phyloP scores from a whole-genome alignment of 2,888 invertebrate species.

The Ennomos fuscantarius region DNA sequence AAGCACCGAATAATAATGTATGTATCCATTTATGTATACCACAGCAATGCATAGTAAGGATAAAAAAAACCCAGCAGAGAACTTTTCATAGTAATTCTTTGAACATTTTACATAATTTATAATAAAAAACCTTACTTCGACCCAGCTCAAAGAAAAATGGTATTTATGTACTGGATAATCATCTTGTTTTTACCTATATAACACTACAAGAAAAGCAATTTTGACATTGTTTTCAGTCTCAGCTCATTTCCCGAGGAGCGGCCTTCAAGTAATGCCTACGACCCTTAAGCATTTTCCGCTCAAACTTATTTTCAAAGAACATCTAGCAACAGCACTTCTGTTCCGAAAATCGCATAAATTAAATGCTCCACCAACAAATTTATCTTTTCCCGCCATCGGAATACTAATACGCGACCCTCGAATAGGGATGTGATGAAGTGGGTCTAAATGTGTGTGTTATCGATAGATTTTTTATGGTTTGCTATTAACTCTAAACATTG shows the following conservation, averaged over 20 bases:
- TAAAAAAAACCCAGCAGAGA: too few relatives aligned
- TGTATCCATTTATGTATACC: too few relatives aligned
- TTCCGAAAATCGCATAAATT: conserved; percentile 77
- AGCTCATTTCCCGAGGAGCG: conserved; percentile 19
- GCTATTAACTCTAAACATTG: background rate
- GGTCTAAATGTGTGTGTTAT: conserved; percentile 16
- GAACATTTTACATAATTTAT: background rate
- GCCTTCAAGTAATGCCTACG: conserved; percentile 32
- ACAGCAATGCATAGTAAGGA: too few relatives aligned
- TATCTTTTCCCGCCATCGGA: conserved; percentile 80
- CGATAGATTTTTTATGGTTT: conserved; percentile 17
- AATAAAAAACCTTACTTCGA: background rate
- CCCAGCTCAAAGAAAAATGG: background rate
- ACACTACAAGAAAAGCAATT: conserved; percentile 1
- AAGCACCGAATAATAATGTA: too few relatives aligned
- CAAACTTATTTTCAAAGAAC: conserved; percentile 38
- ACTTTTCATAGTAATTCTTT: too few relatives aligned
- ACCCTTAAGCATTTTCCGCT: conserved; percentile 32
- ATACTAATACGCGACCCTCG: conserved; percentile 74
- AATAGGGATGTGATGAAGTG: conserved; percentile 22
- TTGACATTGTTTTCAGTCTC: conserved; percentile 4
- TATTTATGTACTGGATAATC: background rate
- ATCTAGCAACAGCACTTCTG: conserved; percentile 48
- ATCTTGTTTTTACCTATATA: conserved; percentile 12
- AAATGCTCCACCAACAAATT: conserved; percentile 79